Percentiles rank a stretch among this genome's conserved stretches.
phyloP scores from a whole-genome alignment of 2,888 invertebrate species.

The Ecdyonurus torrentis region DNA sequence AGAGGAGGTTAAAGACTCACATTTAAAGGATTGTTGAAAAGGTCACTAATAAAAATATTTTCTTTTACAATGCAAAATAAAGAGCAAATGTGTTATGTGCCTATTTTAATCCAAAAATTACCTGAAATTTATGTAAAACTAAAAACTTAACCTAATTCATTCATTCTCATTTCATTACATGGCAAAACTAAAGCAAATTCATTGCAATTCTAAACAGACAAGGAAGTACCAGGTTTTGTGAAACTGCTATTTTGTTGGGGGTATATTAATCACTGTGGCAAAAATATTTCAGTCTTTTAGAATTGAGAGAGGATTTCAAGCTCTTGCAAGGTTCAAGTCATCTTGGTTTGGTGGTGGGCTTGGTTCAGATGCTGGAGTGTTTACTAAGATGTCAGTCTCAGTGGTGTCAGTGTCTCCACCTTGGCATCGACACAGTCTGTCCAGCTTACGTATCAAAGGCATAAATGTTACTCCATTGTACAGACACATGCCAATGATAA shows the following conservation, averaged over 20 bases:
- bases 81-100: too few species aligned
- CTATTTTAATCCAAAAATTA: too few species aligned
- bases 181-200: too few species aligned
- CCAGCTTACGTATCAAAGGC: constrained; percentile 14
- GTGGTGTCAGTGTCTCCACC: neutral
- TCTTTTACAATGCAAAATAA: too few species aligned
- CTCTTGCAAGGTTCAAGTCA: neutral
- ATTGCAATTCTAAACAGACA: too few species aligned
- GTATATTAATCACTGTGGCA: neutral
- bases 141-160: too few species aligned
- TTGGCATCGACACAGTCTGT: neutral
- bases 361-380: neutral
- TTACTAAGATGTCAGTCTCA: neutral
- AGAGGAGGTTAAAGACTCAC: too few species aligned
- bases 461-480: constrained; percentile 44
- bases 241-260: neutral
- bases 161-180: too few species aligned
- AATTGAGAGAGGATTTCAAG: neutral
- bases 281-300: neutral
- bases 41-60: too few species aligned
- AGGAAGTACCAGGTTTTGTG: neutral
- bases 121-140: too few species aligned
- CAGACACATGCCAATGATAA: constrained; percentile 64
- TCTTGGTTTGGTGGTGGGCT: neutral
- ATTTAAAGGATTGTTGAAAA: too few species aligned